Conservation (phyloP, 37 sponge, comb jelly and placozoan genomes). For the Aphrocallistes beatrix region DNA sequence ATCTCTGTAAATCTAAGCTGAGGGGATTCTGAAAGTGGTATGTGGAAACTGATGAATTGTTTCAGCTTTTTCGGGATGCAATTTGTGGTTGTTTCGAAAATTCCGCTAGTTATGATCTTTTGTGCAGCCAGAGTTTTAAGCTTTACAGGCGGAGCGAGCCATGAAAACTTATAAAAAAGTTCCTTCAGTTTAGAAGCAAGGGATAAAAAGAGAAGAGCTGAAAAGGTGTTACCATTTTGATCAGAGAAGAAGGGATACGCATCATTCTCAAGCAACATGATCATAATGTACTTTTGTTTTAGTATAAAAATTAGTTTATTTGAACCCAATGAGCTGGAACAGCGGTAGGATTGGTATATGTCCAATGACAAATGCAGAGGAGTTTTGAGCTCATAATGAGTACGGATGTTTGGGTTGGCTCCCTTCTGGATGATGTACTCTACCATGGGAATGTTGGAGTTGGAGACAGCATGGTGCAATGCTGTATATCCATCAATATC, state of each 20-base stretch:
- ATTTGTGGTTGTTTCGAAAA: background rate
- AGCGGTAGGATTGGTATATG: background rate
- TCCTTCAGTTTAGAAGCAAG: background rate
- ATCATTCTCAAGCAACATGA: background rate
- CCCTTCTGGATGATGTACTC: background rate
- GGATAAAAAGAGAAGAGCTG: background rate
- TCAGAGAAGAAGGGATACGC: background rate
- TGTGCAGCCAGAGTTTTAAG: background rate
- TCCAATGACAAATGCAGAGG: background rate
- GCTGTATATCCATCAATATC: background rate
- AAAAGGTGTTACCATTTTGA: background rate
- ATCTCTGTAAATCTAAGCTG: background rate
- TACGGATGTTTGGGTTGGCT: background rate
- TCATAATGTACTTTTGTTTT: constrained; percentile 4
- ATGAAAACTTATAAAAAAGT: background rate
- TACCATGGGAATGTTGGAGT: background rate
- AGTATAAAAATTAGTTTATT: background rate
- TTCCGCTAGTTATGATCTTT: background rate
- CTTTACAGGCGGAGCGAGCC: background rate
- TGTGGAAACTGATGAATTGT: background rate
- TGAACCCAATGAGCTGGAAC: background rate
- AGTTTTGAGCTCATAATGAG: background rate
- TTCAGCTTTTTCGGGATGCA: background rate
- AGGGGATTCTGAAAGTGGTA: background rate
- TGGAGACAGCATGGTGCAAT: background rate